phyloP scores from a whole-genome alignment of 2,113 vertebrate species.

The Zapus hudsonius region DNA sequence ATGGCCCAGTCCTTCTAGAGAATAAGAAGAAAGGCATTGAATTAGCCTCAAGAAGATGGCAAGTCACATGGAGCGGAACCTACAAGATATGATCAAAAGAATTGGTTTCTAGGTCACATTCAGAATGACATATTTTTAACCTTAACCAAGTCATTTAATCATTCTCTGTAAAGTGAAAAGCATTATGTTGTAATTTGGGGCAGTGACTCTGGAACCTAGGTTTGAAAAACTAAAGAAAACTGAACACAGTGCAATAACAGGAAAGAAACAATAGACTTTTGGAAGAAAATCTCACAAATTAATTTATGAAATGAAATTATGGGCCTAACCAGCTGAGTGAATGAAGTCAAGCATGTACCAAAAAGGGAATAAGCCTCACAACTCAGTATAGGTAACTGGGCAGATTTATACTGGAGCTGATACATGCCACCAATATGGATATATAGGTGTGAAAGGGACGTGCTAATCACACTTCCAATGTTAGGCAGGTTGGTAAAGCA shows the following conservation, averaged over 20 bases:
- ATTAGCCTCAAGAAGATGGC: not conserved
- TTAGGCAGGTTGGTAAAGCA: no score
- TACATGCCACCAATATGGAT: no score
- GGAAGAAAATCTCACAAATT: not conserved
- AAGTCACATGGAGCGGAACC: slow-evolving; percentile 2
- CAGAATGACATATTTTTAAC: slow-evolving; percentile 72
- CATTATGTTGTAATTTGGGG: slow-evolving; percentile 26
- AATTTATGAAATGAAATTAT: not conserved
- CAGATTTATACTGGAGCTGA: no score
- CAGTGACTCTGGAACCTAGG: not conserved
- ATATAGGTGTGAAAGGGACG: no score
- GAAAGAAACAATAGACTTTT: not conserved
- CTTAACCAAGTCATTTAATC: slow-evolving; percentile 67
- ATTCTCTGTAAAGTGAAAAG: not conserved
- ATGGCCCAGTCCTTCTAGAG: not conserved
- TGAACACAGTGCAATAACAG: not conserved
- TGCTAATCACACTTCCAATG: no score
- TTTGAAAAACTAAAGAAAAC: not conserved
- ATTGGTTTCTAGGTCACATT: slow-evolving; percentile 52
- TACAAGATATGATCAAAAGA: slow-evolving; percentile 53
- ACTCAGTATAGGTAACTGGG: no score
- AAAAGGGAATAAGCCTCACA: no score
- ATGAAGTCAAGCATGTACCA: no score
- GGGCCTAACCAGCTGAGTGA: not conserved
- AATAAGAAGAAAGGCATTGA: slow-evolving; percentile 35